These are phyloP conservation scores for Pharmacophagus antenor DNA, from an alignment of 2,888 invertebrate genomes.

Conservation along the genomic window DNA sequence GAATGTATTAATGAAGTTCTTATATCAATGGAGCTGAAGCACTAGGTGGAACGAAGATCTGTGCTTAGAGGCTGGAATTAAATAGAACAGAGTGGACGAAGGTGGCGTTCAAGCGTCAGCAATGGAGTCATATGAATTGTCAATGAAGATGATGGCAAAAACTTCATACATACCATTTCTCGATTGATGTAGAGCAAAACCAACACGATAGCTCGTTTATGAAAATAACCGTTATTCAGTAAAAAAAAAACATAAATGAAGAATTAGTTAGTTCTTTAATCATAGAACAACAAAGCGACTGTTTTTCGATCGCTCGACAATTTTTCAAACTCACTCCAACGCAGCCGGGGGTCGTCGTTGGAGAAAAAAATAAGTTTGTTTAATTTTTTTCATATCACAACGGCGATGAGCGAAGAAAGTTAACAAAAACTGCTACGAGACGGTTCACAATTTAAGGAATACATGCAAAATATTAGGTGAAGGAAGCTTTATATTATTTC, in stretches of 20 bases:
- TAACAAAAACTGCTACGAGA: slow-evolving; percentile 15
- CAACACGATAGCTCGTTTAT: background rate
- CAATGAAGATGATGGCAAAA: too few species aligned
- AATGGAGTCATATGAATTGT: too few species aligned
- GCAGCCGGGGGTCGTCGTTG: slow-evolving; percentile 28
- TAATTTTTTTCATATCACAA: slow-evolving; percentile 4
- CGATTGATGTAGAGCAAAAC: too few species aligned
- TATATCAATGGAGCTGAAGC: too few species aligned
- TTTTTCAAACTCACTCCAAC: slow-evolving; percentile 29
- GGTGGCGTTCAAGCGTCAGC: too few species aligned
- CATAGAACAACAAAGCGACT: slow-evolving; percentile 31
- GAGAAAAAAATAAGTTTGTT: slow-evolving; percentile 15
- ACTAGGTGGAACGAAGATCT: too few species aligned
- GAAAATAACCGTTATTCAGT: background rate
- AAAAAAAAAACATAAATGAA: slow-evolving; percentile 1
- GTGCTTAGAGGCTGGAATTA: too few species aligned
- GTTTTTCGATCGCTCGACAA: slow-evolving; percentile 29
- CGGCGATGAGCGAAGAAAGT: slow-evolving; percentile 11
- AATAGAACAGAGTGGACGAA: too few species aligned
- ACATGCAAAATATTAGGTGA: too few species aligned
- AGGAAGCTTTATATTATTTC: too few species aligned
- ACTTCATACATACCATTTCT: too few species aligned
- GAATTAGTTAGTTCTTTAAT: slow-evolving; percentile 15
- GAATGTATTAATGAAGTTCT: too few species aligned
- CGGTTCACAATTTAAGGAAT: slow-evolving; percentile 16